Evolutionary conservation across 2,113 vertebrate species (phyloP).

Genomic region (Phaethornis superciliosus): DNA sequence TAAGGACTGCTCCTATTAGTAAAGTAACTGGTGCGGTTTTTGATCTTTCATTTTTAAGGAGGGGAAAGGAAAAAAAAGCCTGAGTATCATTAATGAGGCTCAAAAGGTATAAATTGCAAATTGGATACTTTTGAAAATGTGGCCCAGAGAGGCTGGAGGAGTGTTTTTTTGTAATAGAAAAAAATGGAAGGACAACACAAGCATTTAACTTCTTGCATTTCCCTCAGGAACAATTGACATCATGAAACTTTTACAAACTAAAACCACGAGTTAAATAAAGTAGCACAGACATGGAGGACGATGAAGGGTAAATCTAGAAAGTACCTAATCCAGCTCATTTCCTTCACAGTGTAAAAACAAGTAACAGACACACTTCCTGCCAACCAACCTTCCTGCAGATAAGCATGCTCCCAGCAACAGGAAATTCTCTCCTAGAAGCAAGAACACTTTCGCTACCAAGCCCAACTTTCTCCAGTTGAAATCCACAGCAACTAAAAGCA

Average conservation of each 20-base stretch:
- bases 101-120: slow-evolving; percentile 32
- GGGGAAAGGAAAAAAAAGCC: not conserved
- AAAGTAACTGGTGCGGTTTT: slow-evolving; percentile 49
- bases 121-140: not conserved
- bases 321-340: slow-evolving; percentile 73
- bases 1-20: slow-evolving; percentile 30
- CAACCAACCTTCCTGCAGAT: slow-evolving; percentile 73
- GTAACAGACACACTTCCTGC: slow-evolving; percentile 81
- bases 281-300: not conserved
- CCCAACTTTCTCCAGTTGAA: slow-evolving; percentile 36
- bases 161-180: not conserved
- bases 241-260: slow-evolving; percentile 10
- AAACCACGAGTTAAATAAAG: slow-evolving; percentile 6
- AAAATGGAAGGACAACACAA: not conserved
- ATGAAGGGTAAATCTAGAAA: slow-evolving; percentile 59
- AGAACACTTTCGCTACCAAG: slow-evolving; percentile 29
- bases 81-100: slow-evolving; percentile 2
- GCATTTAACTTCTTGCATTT: not conserved
- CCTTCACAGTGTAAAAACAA: slow-evolving; percentile 81
- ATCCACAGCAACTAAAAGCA: not conserved
- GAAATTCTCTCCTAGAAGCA: slow-evolving; percentile 70
- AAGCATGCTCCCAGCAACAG: slow-evolving; percentile 73
- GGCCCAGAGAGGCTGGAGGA: not conserved
- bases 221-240: not conserved
- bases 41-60: slow-evolving; percentile 20